These are phyloP conservation scores for Percopsis omiscomaycus DNA, from an alignment of 2,797 vertebrate species.

Conservation along the genomic window DNA sequence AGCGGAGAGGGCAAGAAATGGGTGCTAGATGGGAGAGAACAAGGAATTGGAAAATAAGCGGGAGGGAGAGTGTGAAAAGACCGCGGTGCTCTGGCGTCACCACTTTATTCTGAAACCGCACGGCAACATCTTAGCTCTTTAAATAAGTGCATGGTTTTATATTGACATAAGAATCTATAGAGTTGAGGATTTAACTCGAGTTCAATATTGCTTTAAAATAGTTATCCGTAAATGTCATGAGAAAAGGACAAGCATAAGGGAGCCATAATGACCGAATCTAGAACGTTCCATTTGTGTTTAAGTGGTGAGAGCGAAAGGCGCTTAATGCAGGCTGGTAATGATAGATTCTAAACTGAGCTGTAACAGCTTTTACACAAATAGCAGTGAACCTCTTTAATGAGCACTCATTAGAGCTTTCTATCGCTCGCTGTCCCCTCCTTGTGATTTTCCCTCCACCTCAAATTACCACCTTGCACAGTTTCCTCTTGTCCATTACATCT, in stretches of 20 bases:
- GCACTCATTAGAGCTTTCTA: constrained; percentile 17
- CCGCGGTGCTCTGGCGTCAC: constrained; percentile 10
- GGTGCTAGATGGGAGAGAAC: constrained; percentile 7
- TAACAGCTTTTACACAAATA: constrained; percentile 20
- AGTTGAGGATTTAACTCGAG: too few relatives aligned
- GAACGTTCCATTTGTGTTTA: constrained; percentile 14
- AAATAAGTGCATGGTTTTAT: too few relatives aligned
- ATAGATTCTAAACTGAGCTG: constrained; percentile 10
- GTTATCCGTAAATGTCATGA: neutral
- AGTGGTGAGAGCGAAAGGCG: constrained; percentile 5
- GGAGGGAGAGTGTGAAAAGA: constrained; percentile 11
- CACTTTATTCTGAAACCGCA: neutral
- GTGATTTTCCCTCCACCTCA: constrained; percentile 10
- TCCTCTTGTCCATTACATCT: too few relatives aligned
- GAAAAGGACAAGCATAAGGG: constrained; percentile 14
- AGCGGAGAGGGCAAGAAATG: neutral
- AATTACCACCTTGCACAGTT: neutral
- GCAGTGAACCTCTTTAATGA: constrained; percentile 36
- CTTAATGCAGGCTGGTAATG: constrained; percentile 8
- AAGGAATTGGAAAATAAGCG: constrained; percentile 10
- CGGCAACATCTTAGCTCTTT: neutral
- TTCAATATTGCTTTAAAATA: neutral
- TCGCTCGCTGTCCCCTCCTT: neutral
- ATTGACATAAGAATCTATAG: too few relatives aligned
- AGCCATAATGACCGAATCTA: constrained; percentile 21